phyloP scores from a whole-genome alignment of 1,140 invertebrate species.

The Habropoda laboriosa region DNA sequence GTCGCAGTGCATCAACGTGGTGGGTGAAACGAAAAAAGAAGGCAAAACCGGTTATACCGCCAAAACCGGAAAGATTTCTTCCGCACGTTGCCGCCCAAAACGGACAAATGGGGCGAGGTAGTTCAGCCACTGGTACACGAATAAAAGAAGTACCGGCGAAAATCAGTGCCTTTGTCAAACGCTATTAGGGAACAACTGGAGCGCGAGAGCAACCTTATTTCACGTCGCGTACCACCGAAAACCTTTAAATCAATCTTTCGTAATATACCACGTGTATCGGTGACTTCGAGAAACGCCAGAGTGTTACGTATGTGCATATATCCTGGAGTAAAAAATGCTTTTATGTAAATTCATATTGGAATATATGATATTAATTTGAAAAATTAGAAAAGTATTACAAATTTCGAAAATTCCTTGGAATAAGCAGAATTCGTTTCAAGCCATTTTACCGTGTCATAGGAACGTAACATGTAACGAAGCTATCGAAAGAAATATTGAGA shows the following conservation, averaged over 20 bases:
- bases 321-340: too few species aligned
- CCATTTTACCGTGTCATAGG: too few species aligned
- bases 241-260: not conserved
- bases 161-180: slow-evolving; percentile 52
- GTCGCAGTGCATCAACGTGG: slow-evolving; percentile 42
- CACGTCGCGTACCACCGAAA: not conserved
- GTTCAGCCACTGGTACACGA: slow-evolving; percentile 68
- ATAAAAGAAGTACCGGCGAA: slow-evolving; percentile 71
- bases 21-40: slow-evolving; percentile 59
- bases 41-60: slow-evolving; percentile 76
- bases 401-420: too few species aligned
- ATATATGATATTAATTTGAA: too few species aligned
- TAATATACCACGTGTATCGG: not conserved
- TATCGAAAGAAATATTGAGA: too few species aligned
- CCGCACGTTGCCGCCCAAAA: slow-evolving; percentile 75
- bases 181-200: not conserved
- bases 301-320: too few species aligned
- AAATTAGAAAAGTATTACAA: too few species aligned
- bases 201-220: not conserved
- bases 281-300: not conserved
- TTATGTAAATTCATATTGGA: too few species aligned
- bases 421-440: too few species aligned
- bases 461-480: too few species aligned
- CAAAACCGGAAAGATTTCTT: slow-evolving; percentile 80
- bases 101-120: slow-evolving; percentile 78